These are phyloP conservation scores for Epiblema foenella DNA, from an alignment of 2,888 invertebrate species.

Conservation along the genomic window DNA sequence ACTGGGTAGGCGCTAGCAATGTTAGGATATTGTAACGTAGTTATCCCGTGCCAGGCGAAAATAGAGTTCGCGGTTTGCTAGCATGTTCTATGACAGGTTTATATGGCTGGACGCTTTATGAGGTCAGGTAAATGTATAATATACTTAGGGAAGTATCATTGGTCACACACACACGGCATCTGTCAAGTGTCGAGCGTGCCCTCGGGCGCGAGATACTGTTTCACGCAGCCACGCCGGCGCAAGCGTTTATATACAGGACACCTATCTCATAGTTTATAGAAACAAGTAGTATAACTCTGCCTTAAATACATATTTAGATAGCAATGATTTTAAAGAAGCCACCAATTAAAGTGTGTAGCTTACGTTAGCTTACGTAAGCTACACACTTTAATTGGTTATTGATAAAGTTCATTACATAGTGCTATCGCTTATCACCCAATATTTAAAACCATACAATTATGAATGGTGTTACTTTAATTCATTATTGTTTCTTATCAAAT, in stretches of 20 bases:
- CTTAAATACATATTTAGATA: no score
- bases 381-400: no score
- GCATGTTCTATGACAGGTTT: neutral
- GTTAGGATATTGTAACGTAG: neutral
- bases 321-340: no score
- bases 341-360: no score
- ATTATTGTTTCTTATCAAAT: no score
- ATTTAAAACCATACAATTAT: no score
- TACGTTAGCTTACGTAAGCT: no score
- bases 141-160: neutral
- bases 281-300: no score
- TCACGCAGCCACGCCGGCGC: slow-evolving; percentile 13
- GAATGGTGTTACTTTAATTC: no score
- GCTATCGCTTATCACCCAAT: no score
- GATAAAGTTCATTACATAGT: no score
- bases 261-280: neutral
- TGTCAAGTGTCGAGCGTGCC: neutral
- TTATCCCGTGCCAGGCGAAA: neutral
- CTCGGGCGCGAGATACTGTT: slow-evolving; percentile 21
- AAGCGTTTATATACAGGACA: neutral
- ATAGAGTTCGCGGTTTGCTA: neutral
- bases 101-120: neutral
- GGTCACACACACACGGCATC: neutral
- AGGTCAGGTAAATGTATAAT: neutral
- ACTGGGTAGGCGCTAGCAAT: no score